phyloP scores from a whole-genome alignment of 2,113 vertebrate genomes.

The Charadrius vociferus region DNA sequence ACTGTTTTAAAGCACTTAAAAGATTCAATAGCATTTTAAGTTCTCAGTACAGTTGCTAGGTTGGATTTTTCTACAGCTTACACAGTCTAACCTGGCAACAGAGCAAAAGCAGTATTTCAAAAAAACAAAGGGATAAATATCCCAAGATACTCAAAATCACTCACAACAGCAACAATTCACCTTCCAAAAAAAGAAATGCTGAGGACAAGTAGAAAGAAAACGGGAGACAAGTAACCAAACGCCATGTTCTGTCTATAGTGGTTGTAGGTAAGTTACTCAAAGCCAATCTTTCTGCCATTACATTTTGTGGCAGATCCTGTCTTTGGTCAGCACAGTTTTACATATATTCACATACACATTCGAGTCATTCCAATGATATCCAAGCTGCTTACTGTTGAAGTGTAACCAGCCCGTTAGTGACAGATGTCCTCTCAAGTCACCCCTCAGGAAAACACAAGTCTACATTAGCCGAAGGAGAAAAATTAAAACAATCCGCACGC shows the following conservation, averaged over 20 bases:
- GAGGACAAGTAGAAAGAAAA: background rate
- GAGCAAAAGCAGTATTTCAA: background rate
- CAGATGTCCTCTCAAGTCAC: background rate
- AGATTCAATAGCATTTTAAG: background rate
- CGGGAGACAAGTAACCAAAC: background rate
- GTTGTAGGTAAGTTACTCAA: background rate
- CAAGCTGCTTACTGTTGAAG: background rate
- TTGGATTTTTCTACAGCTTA: background rate
- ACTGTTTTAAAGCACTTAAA: background rate
- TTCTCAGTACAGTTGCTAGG: background rate
- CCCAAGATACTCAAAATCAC: background rate
- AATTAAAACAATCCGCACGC: background rate
- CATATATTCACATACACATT: background rate
- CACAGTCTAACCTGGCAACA: background rate
- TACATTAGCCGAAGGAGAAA: background rate
- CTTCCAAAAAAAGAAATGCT: background rate
- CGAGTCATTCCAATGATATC: background rate
- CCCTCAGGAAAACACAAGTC: background rate
- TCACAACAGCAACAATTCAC: background rate
- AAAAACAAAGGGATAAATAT: background rate
- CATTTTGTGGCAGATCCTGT: background rate
- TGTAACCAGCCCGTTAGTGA: background rate
- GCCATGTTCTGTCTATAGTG: fast-evolving
- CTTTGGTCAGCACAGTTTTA: background rate
- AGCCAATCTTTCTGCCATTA: background rate